Evolutionary conservation across 2,113 vertebrate species (phyloP).

Genomic region (Myiozetetes cayanensis): DNA sequence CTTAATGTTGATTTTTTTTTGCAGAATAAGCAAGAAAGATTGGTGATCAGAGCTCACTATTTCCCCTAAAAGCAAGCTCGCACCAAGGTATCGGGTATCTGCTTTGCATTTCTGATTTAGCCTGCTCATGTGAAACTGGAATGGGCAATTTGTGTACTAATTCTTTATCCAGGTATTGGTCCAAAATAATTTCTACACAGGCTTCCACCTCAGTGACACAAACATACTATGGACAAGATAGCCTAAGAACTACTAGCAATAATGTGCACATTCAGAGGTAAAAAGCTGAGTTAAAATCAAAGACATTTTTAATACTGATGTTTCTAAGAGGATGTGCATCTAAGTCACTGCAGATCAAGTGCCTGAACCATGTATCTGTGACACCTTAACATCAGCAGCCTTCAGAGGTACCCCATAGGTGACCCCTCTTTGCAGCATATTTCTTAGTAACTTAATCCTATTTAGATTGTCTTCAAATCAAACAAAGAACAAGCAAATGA

Average conservation of each 20-base stretch:
- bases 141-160: neutral
- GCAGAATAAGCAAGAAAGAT: neutral
- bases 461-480: constrained; percentile 57
- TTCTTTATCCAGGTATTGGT: neutral
- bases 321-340: constrained; percentile 56
- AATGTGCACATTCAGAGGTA: constrained; percentile 37
- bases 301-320: constrained; percentile 32
- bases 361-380: constrained; percentile 48
- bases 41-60: neutral
- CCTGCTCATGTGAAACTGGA: neutral
- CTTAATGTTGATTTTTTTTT: neutral
- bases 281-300: neutral
- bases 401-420: neutral
- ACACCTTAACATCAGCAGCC: neutral
- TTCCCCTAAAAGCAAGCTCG: neutral
- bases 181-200: neutral
- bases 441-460: constrained; percentile 67
- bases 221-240: neutral
- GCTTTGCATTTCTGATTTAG: neutral
- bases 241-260: constrained; percentile 17
- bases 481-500: constrained; percentile 31
- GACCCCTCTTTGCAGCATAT: constrained; percentile 2
- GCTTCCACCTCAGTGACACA: neutral
- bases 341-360: constrained; percentile 52
- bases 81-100: neutral